Percentiles rank a stretch among this genome's conserved stretches.
These are phyloP conservation scores for Matsumyia berberina DNA, from an alignment of 2,888 invertebrate species.

Conservation along the genomic window DNA sequence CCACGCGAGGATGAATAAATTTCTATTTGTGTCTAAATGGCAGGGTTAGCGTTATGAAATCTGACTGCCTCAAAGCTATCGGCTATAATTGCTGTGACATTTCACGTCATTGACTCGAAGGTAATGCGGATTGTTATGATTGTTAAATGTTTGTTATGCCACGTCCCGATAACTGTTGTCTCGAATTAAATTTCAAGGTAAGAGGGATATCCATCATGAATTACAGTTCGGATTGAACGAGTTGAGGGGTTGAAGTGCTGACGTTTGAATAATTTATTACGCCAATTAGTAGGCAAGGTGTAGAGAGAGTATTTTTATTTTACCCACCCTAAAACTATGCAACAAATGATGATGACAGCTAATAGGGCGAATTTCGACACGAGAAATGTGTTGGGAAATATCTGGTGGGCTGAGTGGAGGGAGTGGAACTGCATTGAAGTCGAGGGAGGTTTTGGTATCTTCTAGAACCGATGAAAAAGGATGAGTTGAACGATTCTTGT, in stretches of 20 bases:
- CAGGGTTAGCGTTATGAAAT: conserved; percentile 71
- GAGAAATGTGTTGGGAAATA: too few species aligned
- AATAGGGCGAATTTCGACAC: neutral
- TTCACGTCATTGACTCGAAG: conserved; percentile 67
- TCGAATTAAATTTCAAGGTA: conserved; percentile 42
- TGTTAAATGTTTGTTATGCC: conserved; percentile 69
- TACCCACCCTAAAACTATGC: conserved; percentile 21
- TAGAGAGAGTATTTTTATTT: neutral
- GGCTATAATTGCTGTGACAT: conserved; percentile 74
- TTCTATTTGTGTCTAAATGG: conserved; percentile 57
- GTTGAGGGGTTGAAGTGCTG: neutral
- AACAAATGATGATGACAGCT: too few species aligned
- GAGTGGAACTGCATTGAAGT: too few species aligned
- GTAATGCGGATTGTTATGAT: conserved; percentile 64
- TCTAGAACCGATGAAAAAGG: too few species aligned
- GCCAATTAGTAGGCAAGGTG: conserved; percentile 45
- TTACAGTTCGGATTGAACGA: neutral
- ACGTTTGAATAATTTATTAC: conserved; percentile 19
- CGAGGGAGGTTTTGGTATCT: too few species aligned
- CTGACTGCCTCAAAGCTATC: conserved; percentile 61
- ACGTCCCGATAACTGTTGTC: conserved; percentile 33
- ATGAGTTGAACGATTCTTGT: too few species aligned
- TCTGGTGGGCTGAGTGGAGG: too few species aligned
- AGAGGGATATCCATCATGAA: conserved; percentile 3
- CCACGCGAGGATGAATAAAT: conserved; percentile 60